Percentiles rank a stretch among this genome's conserved stretches.
phyloP scores from a whole-genome alignment of 2,797 vertebrate species.

The Bradypodion ventrale region DNA sequence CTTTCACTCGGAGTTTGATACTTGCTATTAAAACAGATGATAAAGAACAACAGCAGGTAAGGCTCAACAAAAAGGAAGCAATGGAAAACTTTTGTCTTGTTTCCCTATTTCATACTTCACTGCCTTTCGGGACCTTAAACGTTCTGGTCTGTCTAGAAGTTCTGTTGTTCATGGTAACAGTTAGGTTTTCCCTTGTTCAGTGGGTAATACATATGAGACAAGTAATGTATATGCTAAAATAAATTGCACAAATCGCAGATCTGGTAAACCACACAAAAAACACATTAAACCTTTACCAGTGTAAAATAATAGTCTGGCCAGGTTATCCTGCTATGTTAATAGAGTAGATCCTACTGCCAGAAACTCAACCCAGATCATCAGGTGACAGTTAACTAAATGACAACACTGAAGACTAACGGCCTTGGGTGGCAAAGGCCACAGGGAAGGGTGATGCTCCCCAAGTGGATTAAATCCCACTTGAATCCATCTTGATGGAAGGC shows the following conservation, averaged over 20 bases:
- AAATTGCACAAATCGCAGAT: not conserved
- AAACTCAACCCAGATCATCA: too few relatives aligned
- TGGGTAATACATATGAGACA: not conserved
- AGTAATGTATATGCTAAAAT: not conserved
- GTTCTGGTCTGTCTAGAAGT: not conserved
- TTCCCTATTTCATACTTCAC: not conserved
- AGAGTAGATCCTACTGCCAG: too few relatives aligned
- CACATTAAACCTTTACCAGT: not conserved
- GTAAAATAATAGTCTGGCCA: too few relatives aligned
- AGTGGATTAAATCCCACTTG: too few relatives aligned
- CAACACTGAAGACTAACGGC: too few relatives aligned
- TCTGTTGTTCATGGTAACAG: too few relatives aligned
- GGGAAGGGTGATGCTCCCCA: too few relatives aligned
- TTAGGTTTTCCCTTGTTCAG: not conserved
- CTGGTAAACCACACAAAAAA: not conserved
- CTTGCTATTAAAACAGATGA: slow-evolving; percentile 88
- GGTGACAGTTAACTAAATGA: too few relatives aligned
- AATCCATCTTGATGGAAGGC: too few relatives aligned
- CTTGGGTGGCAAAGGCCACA: too few relatives aligned
- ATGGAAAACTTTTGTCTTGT: not conserved
- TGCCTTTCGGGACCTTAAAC: not conserved
- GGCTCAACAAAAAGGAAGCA: slow-evolving; percentile 1
- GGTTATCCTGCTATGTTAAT: too few relatives aligned
- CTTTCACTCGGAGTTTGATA: slow-evolving; percentile 90
- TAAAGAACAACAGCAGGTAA: slow-evolving; percentile 92